A percentile compares a stretch with the other conserved stretches of the same genome.
These are phyloP conservation scores for Chrysochloris asiatica DNA, from an alignment of 2,113 vertebrate species.

Conservation along the genomic window DNA sequence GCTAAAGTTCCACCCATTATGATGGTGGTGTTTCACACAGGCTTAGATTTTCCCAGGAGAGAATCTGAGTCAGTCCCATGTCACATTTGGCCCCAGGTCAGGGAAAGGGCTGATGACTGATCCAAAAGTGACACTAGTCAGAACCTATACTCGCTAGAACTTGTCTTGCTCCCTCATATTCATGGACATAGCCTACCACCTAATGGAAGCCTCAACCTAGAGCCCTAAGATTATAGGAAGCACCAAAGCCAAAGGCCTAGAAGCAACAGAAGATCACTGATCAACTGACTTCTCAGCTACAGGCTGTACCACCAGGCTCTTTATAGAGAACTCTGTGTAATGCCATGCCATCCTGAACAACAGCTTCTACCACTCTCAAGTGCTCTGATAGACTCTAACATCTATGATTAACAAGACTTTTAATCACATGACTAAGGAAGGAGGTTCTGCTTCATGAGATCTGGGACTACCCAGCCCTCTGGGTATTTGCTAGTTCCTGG, in stretches of 20 bases:
- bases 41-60: neutral
- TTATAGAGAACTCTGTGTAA: neutral
- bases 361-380: neutral
- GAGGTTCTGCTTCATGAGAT: neutral
- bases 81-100: neutral
- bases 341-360: neutral
- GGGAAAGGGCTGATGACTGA: neutral
- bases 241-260: neutral
- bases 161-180: neutral
- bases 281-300: neutral
- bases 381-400: neutral
- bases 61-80: neutral
- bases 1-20: fast-evolving
- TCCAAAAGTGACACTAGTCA: too few species aligned
- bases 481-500: slow-evolving; percentile 1
- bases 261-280: neutral
- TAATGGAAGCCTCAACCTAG: neutral
- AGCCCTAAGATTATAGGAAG: neutral
- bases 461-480: neutral
- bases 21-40: neutral
- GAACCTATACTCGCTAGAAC: neutral
- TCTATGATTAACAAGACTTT: neutral
- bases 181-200: neutral
- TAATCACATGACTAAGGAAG: neutral
- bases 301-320: neutral